A percentile compares a stretch with the other conserved stretches of the same genome.
phyloP scores from a whole-genome alignment of 2,888 invertebrate species.

The Uropetala carovei region DNA sequence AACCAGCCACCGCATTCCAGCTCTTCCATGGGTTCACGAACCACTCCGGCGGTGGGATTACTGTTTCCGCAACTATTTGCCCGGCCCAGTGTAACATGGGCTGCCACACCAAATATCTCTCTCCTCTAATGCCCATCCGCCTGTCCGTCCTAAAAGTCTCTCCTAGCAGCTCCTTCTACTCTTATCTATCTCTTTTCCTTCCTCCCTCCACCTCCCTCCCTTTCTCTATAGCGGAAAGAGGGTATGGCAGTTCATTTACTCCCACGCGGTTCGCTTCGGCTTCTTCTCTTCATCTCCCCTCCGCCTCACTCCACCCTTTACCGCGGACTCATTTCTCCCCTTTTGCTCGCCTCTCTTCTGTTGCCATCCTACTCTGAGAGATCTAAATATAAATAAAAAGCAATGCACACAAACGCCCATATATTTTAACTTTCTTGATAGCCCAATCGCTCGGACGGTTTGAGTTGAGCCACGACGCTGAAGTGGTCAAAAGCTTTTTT shows the following conservation, averaged over 20 bases:
- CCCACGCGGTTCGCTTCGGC: not conserved
- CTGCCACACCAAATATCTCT: not conserved
- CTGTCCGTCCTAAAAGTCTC: not conserved
- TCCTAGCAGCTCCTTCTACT: not conserved
- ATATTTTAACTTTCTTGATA: too few relatives aligned
- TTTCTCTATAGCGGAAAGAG: not conserved
- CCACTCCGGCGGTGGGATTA: conserved; percentile 18
- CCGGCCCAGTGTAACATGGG: not conserved
- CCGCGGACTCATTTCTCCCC: not conserved
- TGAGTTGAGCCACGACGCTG: too few relatives aligned
- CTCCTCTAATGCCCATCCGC: not conserved
- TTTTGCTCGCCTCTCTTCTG: not conserved
- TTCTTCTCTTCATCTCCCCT: not conserved
- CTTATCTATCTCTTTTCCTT: not conserved
- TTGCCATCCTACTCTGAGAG: too few relatives aligned
- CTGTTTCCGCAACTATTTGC: conserved; percentile 43
- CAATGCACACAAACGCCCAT: too few relatives aligned
- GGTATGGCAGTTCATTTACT: conserved; percentile 19
- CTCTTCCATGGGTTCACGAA: not conserved
- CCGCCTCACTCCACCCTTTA: not conserved
- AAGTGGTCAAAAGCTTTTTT: too few relatives aligned
- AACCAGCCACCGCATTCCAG: not conserved
- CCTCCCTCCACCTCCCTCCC: not conserved
- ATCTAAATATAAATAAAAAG: too few relatives aligned
- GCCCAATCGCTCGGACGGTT: too few relatives aligned